These are phyloP conservation scores for Tortrix viridana DNA, from an alignment of 2,888 invertebrate species.

Conservation along the genomic window DNA sequence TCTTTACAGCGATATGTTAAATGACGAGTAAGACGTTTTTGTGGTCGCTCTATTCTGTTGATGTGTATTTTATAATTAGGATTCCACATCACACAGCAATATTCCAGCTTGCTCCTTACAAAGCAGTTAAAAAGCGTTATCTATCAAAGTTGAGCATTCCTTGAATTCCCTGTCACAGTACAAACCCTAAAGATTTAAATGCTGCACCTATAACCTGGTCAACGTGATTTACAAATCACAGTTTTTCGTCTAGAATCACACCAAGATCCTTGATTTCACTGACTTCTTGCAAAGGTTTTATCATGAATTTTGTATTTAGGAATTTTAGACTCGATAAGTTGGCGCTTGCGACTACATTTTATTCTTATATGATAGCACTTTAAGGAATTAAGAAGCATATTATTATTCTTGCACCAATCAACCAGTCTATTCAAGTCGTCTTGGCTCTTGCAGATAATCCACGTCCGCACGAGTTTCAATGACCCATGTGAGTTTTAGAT, in stretches of 20 bases:
- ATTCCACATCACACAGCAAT: neutral
- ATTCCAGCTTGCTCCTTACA: neutral
- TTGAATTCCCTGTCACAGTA: neutral
- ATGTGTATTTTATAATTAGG: neutral
- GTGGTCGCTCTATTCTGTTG: neutral
- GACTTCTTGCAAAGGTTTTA: neutral
- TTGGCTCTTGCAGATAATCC: neutral
- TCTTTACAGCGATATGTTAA: neutral
- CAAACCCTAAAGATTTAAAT: neutral
- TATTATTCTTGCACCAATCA: neutral
- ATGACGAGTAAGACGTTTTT: neutral
- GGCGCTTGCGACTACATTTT: neutral
- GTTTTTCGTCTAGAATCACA: neutral
- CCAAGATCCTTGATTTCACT: neutral
- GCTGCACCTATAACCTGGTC: neutral
- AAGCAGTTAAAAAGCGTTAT: neutral
- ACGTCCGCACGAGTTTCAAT: neutral
- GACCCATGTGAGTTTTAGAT: neutral
- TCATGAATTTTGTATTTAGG: neutral
- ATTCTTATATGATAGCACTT: slow-evolving; percentile 1
- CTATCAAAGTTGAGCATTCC: neutral
- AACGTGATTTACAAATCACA: neutral
- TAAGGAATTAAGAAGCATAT: neutral
- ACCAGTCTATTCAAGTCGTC: neutral
- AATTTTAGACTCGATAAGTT: neutral